Conservation (phyloP, 1,140 invertebrate genomes). For the Temnothorax curvispinosus region DNA sequence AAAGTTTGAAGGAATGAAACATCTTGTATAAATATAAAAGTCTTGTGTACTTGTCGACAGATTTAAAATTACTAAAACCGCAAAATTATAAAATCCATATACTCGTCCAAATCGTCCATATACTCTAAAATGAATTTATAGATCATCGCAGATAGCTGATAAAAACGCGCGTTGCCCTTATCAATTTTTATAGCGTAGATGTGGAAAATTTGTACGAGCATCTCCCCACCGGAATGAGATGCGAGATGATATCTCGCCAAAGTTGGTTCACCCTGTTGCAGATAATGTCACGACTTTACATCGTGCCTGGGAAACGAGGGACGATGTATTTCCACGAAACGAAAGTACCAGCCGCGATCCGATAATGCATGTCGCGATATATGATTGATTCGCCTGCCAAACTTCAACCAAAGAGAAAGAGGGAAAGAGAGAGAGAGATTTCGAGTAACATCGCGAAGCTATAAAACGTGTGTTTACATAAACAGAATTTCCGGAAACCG, state of each 20-base stretch:
- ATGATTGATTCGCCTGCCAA: not conserved
- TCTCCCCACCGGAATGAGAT: conserved; percentile 46
- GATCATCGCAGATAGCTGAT: not conserved
- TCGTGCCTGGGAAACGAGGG: conserved; percentile 9
- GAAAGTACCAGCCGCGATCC: not conserved
- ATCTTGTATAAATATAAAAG: not conserved
- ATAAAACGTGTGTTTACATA: not conserved
- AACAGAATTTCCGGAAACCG: not conserved
- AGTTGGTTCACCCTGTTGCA: conserved; percentile 34
- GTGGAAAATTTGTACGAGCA: conserved; percentile 71
- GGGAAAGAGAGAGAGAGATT: not conserved
- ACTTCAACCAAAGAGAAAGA: not conserved
- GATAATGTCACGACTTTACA: conserved; percentile 19
- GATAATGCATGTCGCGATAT: conserved; percentile 12
- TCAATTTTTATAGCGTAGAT: conserved; percentile 69
- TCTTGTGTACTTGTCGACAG: not conserved
- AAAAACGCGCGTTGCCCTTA: conserved; percentile 42
- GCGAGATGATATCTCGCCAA: conserved; percentile 33
- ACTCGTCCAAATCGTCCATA: not conserved
- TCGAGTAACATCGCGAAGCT: not conserved
- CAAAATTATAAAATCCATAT: not conserved
- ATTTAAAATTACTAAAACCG: not conserved
- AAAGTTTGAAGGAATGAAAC: not conserved
- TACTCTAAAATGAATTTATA: conserved; percentile 40
- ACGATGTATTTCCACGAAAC: not conserved